Evolutionary conservation across 2,113 vertebrate genomes (phyloP).

Genomic region (Pavo muticus): DNA sequence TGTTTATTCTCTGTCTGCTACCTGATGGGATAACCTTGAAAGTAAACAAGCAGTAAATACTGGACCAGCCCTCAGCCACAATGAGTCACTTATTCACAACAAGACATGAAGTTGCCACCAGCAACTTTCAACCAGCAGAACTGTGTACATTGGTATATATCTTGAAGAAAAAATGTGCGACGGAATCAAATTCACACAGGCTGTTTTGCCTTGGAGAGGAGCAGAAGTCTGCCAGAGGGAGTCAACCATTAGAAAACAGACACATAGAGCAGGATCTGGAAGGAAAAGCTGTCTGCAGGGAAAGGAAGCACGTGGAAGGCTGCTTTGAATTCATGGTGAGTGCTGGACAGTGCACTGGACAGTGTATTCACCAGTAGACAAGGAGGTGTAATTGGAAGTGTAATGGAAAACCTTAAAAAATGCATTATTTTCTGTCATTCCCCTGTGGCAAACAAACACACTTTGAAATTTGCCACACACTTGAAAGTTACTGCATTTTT

Average conservation of each 20-base stretch:
- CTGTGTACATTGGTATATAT: fast-evolving
- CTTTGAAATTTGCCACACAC: neutral
- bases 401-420: neutral
- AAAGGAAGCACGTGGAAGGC: neutral
- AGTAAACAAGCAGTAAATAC: slow-evolving; percentile 37
- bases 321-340: neutral
- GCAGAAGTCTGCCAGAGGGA: neutral
- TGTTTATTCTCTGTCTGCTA: slow-evolving; percentile 24
- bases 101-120: neutral
- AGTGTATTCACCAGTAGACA: neutral
- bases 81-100: neutral
- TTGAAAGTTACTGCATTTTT: neutral
- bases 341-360: neutral
- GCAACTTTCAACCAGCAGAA: neutral
- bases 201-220: neutral
- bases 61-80: neutral
- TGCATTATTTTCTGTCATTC: neutral
- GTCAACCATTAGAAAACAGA: neutral
- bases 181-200: neutral
- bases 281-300: neutral
- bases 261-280: neutral
- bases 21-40: neutral
- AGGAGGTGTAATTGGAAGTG: neutral
- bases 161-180: neutral
- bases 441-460: neutral